Evolutionary conservation across 2,888 invertebrate species (phyloP).

Genomic region (Sicus ferrugineus): DNA sequence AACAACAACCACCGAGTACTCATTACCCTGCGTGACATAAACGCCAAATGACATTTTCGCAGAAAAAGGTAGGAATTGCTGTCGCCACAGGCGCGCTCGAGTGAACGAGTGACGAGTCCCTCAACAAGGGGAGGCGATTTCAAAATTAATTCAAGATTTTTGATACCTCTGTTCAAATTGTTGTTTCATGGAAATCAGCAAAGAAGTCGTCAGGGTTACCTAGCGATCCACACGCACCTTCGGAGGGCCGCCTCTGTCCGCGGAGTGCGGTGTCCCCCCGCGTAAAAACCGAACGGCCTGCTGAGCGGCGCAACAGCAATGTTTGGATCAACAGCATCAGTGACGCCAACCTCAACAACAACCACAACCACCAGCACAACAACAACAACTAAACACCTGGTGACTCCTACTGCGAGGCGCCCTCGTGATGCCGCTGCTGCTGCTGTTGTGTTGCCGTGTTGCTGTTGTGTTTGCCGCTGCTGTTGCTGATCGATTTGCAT

Average conservation of each 20-base stretch:
- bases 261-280: constrained; percentile 1
- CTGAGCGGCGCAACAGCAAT: constrained; percentile 25
- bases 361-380: not conserved
- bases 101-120: not conserved
- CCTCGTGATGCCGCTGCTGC: constrained; percentile 30
- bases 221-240: not conserved
- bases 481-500: constrained; percentile 12
- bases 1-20: constrained; percentile 15
- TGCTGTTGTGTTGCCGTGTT: not conserved
- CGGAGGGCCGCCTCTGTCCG: constrained; percentile 3
- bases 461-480: not conserved
- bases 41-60: constrained; percentile 2
- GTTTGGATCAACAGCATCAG: constrained; percentile 26
- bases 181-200: constrained; percentile 17
- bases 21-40: not conserved
- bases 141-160: not conserved
- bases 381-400: constrained; percentile 24
- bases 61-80: not conserved
- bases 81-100: not conserved
- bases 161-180: too few relatives aligned
- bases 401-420: not conserved
- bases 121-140: not conserved
- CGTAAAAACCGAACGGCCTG: constrained; percentile 29
- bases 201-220: not conserved
- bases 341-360: constrained; percentile 1